Conservation (phyloP, 2,888 invertebrate species). For the Notodromas monacha region DNA sequence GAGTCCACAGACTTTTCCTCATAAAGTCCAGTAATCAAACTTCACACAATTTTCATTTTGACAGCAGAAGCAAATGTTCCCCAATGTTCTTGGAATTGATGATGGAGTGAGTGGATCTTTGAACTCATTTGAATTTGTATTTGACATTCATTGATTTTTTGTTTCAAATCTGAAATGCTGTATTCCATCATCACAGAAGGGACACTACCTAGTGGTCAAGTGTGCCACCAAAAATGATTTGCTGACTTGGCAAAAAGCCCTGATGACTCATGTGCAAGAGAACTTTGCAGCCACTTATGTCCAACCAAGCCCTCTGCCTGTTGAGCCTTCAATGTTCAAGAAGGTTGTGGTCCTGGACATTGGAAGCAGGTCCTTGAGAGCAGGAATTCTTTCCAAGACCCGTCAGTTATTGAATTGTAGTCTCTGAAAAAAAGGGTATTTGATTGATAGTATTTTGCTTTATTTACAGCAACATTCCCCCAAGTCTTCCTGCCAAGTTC, state of each 20-base stretch:
- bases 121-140: constrained; percentile 6
- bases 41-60: not conserved
- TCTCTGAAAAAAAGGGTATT: not conserved
- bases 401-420: constrained; percentile 14
- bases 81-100: constrained; percentile 13
- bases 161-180: too few species aligned
- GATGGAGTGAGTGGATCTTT: constrained; percentile 13
- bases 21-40: constrained; percentile 5
- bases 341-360: constrained; percentile 23
- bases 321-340: constrained; percentile 14
- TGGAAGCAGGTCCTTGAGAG: constrained; percentile 23
- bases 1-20: constrained; percentile 10
- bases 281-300: constrained; percentile 18
- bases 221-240: constrained; percentile 17
- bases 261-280: constrained; percentile 20
- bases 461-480: constrained; percentile 19
- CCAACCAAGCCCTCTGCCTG: constrained; percentile 16
- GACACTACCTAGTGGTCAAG: constrained; percentile 20
- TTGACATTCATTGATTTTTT: constrained; percentile 6
- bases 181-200: constrained; percentile 16
- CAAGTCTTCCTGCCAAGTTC: constrained; percentile 23
- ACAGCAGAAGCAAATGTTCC: constrained; percentile 5
- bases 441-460: not conserved
- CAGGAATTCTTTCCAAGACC: constrained; percentile 20
- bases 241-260: constrained; percentile 20